Evolutionary conservation across 2,113 vertebrate genomes (phyloP).

Genomic region (Percina caprodes): DNA sequence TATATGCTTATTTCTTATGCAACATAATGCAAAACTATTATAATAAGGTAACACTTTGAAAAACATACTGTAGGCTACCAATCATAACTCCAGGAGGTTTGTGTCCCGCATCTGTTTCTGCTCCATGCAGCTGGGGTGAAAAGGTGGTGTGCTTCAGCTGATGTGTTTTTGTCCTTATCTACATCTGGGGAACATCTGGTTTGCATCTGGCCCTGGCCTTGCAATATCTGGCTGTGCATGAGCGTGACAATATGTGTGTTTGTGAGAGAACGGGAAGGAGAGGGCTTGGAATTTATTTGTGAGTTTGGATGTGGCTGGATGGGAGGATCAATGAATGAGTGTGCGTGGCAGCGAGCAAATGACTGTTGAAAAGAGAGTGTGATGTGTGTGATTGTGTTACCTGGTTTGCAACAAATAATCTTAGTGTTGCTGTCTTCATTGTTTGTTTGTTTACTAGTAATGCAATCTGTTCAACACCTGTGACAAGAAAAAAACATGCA

Average conservation of each 20-base stretch:
- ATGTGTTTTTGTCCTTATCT: conserved; percentile 65
- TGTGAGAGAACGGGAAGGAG: conserved; percentile 1
- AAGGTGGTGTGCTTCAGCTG: conserved; percentile 67
- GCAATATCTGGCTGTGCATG: conserved; percentile 19
- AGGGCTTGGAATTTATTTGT: conserved; percentile 22
- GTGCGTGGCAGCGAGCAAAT: background rate
- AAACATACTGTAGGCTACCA: conserved; percentile 4
- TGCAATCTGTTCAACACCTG: background rate
- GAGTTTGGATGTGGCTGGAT: conserved; percentile 25
- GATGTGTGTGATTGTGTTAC: background rate
- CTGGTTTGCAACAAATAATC: background rate
- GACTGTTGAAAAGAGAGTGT: conserved; percentile 1
- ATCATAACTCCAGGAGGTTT: conserved; percentile 8
- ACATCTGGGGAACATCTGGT: conserved; percentile 76
- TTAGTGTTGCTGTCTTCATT: background rate
- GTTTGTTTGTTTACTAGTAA: background rate
- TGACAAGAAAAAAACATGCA: background rate
- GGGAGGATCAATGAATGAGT: conserved; percentile 20
- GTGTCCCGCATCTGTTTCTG: conserved; percentile 37
- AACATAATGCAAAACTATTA: background rate
- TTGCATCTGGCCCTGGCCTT: conserved; percentile 65
- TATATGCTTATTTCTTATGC: background rate
- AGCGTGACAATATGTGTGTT: conserved; percentile 52
- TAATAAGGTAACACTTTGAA: background rate
- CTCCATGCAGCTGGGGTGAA: conserved; percentile 60